Conservation (phyloP, 2,797 vertebrate genomes). For the Ambastaia sidthimunki region DNA sequence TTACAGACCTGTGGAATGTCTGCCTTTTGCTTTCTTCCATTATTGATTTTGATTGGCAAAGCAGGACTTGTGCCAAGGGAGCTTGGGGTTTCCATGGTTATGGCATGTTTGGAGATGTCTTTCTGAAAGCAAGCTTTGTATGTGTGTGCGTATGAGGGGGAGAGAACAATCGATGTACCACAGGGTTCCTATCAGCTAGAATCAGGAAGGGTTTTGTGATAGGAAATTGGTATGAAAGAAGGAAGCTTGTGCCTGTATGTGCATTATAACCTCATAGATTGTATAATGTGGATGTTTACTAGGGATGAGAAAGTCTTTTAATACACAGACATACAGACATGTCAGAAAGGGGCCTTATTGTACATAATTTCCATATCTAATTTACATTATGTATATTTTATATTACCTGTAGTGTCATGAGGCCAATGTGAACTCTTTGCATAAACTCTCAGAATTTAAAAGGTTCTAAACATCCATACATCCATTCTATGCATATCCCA, state of each 20-base stretch:
- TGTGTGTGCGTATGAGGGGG: constrained; percentile 28
- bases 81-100: constrained; percentile 82
- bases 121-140: constrained; percentile 50
- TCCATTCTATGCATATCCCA: no score
- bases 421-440: neutral
- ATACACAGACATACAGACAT: neutral
- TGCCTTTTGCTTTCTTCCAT: constrained; percentile 53
- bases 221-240: constrained; percentile 28
- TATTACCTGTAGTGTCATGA: neutral
- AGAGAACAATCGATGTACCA: constrained; percentile 39
- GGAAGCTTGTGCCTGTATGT: constrained; percentile 11
- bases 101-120: constrained; percentile 70
- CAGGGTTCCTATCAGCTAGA: constrained; percentile 40
- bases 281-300: neutral
- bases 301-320: neutral
- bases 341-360: neutral
- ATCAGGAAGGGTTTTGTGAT: constrained; percentile 46
- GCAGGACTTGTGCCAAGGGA: constrained; percentile 72
- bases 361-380: neutral
- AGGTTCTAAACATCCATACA: no score
- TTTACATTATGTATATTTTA: no score
- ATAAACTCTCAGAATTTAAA: neutral
- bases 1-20: constrained; percentile 55
- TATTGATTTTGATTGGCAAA: constrained; percentile 78
- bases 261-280: neutral